Evolutionary conservation across 2,113 vertebrate genomes (phyloP).

Genomic region (Brienomyrus brachyistius): DNA sequence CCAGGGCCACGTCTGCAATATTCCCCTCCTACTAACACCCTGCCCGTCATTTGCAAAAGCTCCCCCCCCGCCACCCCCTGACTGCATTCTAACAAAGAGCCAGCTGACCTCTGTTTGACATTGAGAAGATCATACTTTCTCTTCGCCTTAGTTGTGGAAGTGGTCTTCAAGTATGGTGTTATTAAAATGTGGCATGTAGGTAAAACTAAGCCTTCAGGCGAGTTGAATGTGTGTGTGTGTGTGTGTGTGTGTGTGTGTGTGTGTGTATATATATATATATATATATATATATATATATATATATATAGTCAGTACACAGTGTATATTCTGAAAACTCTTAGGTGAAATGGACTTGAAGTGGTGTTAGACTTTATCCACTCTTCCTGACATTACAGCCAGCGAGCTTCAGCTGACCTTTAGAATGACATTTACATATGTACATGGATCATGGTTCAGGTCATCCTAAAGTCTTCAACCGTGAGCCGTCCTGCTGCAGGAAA

Average conservation of each 20-base stretch:
- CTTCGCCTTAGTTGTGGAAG: neutral
- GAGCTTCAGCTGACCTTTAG: neutral
- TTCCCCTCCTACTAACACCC: neutral
- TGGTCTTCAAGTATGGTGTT: neutral
- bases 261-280: too few relatives aligned
- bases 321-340: neutral
- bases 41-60: neutral
- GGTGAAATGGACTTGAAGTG: neutral
- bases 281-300: neutral
- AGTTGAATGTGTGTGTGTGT: neutral
- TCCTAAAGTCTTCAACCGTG: neutral
- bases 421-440: neutral
- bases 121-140: neutral
- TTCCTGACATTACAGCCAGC: neutral
- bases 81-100: neutral
- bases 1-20: neutral
- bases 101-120: slow-evolving; percentile 1
- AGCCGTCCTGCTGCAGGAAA: neutral
- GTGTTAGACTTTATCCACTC: neutral
- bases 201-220: neutral
- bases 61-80: neutral
- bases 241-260: too few relatives aligned
- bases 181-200: neutral
- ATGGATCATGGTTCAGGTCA: neutral
- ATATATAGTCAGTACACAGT: neutral